These are phyloP conservation scores for Tetragnatha montana DNA, from an alignment of 2,888 invertebrate genomes.

Conservation along the genomic window DNA sequence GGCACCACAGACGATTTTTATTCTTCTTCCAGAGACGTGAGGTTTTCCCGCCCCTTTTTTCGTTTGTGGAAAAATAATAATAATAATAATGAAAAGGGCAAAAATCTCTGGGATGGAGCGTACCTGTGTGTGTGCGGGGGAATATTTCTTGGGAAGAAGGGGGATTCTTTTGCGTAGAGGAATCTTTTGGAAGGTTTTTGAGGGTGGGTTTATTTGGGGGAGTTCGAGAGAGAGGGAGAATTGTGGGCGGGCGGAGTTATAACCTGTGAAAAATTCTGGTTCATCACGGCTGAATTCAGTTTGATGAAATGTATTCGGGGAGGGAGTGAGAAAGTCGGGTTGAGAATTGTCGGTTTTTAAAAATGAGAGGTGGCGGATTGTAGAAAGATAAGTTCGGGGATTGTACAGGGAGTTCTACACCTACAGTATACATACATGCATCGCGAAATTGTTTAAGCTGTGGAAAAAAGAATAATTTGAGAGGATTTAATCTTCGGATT, in stretches of 20 bases:
- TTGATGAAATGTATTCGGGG: background rate
- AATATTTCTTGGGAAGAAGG: background rate
- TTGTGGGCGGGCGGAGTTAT: background rate
- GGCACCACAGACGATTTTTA: constrained; percentile 8
- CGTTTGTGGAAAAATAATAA: background rate
- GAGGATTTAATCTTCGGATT: no score
- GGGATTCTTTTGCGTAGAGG: background rate
- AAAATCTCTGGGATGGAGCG: constrained; percentile 3
- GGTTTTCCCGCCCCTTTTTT: background rate
- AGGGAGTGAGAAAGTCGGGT: no score
- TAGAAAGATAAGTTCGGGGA: no score
- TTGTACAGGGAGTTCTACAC: no score
- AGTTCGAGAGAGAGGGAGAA: no score
- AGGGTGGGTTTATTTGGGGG: no score
- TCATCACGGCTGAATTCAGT: background rate
- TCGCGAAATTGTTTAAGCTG: no score
- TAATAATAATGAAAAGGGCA: background rate
- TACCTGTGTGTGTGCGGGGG: background rate
- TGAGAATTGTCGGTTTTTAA: no score
- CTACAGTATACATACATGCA: no score
- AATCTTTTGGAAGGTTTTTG: background rate
- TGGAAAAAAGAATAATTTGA: no score
- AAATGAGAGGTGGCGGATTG: no score
- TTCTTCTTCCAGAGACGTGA: background rate
- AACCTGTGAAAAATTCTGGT: background rate